Conservation (phyloP, 2,797 vertebrate species). For the Hyperoplus lanceolatus region DNA sequence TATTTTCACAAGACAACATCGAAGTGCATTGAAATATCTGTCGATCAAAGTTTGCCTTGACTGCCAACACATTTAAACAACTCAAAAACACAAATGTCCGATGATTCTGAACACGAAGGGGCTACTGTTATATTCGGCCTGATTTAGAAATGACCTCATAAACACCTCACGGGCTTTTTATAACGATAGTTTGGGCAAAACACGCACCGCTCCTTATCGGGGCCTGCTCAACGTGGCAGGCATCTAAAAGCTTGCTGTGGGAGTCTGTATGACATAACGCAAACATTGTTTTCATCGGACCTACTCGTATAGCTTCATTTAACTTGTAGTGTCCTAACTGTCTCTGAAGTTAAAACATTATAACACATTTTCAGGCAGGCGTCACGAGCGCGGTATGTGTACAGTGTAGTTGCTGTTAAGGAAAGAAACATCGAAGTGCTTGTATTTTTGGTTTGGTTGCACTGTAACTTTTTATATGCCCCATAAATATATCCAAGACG, state of each 20-base stretch:
- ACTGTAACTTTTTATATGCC: not conserved
- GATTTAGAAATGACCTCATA: not conserved
- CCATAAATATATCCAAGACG: not conserved
- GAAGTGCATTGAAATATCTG: not conserved
- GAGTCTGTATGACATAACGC: no score
- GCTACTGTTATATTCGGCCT: not conserved
- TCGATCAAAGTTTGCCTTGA: rapidly evolving
- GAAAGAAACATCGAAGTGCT: not conserved
- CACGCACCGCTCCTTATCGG: rapidly evolving
- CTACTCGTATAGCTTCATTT: no score
- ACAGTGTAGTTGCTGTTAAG: no score
- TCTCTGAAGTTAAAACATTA: rapidly evolving
- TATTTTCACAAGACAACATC: no score
- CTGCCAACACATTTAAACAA: rapidly evolving
- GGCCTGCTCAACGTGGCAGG: not conserved
- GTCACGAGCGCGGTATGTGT: rapidly evolving
- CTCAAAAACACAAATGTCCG: rapidly evolving
- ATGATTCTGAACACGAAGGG: rapidly evolving
- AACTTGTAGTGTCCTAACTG: no score
- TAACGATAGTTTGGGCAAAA: not conserved
- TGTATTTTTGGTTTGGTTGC: not conserved
- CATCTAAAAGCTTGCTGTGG: not conserved
- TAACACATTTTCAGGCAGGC: rapidly evolving
- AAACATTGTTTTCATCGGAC: no score
- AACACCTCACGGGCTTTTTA: not conserved